Evolutionary conservation across 2,113 vertebrate genomes (phyloP).

Genomic region (Grantiella picta): DNA sequence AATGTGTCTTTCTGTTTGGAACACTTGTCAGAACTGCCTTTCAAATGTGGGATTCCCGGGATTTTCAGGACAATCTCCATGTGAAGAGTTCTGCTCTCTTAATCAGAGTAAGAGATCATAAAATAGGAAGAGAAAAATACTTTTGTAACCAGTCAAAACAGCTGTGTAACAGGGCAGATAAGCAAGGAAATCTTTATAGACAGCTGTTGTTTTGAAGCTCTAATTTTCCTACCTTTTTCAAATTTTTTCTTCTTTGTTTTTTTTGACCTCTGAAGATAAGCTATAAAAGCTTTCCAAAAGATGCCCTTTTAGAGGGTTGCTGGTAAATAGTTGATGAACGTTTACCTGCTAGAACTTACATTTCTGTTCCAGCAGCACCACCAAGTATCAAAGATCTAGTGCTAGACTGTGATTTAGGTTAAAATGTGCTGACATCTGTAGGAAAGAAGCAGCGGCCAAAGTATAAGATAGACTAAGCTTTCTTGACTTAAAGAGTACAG

Average conservation of each 20-base stretch:
- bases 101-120: not conserved
- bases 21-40: not conserved
- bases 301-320: not conserved
- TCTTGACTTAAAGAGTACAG: not conserved
- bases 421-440: not conserved
- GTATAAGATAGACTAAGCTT: not conserved
- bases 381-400: not conserved
- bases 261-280: not conserved
- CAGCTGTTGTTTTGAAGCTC: not conserved
- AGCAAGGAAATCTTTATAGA: not conserved
- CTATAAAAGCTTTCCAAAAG: not conserved
- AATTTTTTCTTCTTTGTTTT: not conserved
- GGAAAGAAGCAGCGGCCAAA: not conserved
- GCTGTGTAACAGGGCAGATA: not conserved
- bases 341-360: not conserved
- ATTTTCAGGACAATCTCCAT: not conserved
- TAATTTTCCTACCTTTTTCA: not conserved
- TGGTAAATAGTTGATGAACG: not conserved
- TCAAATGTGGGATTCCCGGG: not conserved
- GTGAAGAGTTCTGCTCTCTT: not conserved
- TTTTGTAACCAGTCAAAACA: not conserved
- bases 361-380: not conserved
- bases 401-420: not conserved
- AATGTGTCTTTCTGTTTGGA: not conserved
- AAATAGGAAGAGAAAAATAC: not conserved